These are phyloP conservation scores for Dreissena rostriformis DNA, from an alignment of 1,140 invertebrate genomes.

Conservation along the genomic window DNA sequence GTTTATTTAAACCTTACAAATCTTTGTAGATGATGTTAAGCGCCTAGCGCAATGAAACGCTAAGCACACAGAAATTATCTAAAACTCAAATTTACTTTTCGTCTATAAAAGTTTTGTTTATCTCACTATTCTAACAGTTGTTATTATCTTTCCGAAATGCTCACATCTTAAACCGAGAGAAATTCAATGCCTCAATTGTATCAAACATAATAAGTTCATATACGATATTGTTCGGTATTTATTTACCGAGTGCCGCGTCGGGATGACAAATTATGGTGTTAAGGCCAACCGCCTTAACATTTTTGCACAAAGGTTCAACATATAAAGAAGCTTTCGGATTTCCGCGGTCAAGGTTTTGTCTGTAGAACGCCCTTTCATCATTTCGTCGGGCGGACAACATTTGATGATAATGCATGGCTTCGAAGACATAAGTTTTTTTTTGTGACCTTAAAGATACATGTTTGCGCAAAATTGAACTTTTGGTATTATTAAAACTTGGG, in stretches of 20 bases:
- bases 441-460: too few species aligned
- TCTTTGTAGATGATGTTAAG: not conserved
- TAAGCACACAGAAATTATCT: not conserved
- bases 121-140: conserved; percentile 1
- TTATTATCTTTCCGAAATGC: not conserved
- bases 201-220: conserved; percentile 2
- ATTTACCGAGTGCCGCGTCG: not conserved
- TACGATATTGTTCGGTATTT: not conserved
- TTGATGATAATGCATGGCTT: too few species aligned
- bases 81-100: not conserved
- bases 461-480: too few species aligned
- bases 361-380: too few species aligned
- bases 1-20: not conserved
- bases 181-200: not conserved
- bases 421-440: too few species aligned
- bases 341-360: too few species aligned
- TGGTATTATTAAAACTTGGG: too few species aligned
- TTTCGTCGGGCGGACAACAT: too few species aligned
- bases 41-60: not conserved
- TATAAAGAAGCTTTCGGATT: too few species aligned
- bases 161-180: not conserved
- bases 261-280: conserved; percentile 10
- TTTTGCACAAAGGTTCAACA: too few species aligned
- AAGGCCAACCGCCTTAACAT: too few species aligned
- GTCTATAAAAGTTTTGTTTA: conserved; percentile 5